Conservation (phyloP, 2,797 vertebrate species). For the Enteromius radiatus region DNA sequence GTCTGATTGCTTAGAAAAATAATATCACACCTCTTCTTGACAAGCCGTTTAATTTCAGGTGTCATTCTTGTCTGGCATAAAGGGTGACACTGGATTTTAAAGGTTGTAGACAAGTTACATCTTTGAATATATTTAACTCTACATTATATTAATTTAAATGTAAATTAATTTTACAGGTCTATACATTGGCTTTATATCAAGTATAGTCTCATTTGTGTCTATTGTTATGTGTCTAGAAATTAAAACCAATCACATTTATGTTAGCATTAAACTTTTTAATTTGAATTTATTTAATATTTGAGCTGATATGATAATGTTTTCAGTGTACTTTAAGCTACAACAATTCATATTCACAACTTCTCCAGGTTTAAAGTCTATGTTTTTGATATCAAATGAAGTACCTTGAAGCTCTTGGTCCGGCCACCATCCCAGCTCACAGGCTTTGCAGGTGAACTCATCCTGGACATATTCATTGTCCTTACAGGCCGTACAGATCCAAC, state of each 20-base stretch:
- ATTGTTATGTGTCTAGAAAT: background rate
- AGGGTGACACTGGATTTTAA: background rate
- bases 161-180: background rate
- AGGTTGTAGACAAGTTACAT: background rate
- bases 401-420: conserved; percentile 90
- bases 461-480: conserved; percentile 97
- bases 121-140: background rate
- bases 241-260: background rate
- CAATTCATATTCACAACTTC: background rate
- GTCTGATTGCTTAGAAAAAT: conserved; percentile 22
- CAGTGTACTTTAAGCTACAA: background rate
- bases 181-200: background rate
- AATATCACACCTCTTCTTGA: background rate
- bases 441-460: conserved; percentile 98
- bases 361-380: too few relatives aligned
- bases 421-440: conserved; percentile 98
- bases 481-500: conserved; percentile 98
- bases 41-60: background rate
- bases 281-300: background rate
- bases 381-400: too few relatives aligned
- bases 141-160: too few relatives aligned
- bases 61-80: background rate
- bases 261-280: background rate
- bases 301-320: background rate
- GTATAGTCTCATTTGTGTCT: background rate